These are phyloP conservation scores for Catostomus latipinnis DNA, from an alignment of 2,797 vertebrate species.

Conservation along the genomic window DNA sequence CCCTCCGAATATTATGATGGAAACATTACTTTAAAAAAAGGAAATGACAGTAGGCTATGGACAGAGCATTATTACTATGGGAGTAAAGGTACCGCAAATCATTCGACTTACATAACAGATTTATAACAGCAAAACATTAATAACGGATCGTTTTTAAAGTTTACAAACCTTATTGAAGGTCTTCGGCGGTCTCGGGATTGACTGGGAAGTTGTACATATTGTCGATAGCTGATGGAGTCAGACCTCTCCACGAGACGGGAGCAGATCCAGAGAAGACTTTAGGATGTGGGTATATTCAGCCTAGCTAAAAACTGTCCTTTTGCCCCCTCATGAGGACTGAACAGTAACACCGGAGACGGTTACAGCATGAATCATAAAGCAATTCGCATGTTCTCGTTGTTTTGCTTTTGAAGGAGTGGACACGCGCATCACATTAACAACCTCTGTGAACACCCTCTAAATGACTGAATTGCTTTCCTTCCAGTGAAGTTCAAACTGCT, in stretches of 20 bases:
- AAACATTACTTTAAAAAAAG: background rate
- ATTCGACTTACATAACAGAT: background rate
- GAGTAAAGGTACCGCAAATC: background rate
- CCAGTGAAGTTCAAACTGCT: background rate
- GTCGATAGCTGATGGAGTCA: conserved; percentile 17
- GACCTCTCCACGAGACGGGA: conserved; percentile 20
- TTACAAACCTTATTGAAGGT: conserved; percentile 20
- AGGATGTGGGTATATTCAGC: conserved; percentile 25
- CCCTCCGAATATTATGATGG: no score
- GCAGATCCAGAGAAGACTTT: background rate
- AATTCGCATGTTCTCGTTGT: background rate
- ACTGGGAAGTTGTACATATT: conserved; percentile 18
- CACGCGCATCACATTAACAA: background rate
- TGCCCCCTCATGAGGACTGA: conserved; percentile 36
- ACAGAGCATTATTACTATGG: background rate
- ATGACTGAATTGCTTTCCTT: background rate
- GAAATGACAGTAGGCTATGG: no score
- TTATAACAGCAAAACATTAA: background rate
- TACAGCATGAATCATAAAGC: background rate
- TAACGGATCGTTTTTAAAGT: background rate
- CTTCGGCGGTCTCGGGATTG: background rate
- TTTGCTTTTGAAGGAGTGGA: conserved; percentile 1
- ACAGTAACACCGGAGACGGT: background rate
- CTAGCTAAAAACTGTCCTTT: conserved; percentile 34
- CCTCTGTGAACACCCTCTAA: background rate